A percentile compares a stretch with the other conserved stretches of the same genome.
phyloP scores from a whole-genome alignment of 2,113 vertebrate genomes.

The Labeo catla region DNA sequence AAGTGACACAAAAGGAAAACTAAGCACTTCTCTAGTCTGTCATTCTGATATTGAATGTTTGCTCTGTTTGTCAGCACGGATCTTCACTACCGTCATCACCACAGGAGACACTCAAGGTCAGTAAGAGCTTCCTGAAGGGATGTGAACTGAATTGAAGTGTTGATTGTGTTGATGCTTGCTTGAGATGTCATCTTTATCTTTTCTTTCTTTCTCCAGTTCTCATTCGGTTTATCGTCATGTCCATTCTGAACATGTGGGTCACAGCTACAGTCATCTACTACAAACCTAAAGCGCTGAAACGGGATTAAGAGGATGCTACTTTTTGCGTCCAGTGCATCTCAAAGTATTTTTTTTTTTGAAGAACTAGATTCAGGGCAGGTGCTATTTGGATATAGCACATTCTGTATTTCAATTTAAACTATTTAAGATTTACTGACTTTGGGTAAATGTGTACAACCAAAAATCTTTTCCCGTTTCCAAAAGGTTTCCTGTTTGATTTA shows the following conservation, averaged over 20 bases:
- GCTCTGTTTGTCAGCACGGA: constrained; percentile 82
- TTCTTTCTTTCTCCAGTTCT: constrained; percentile 78
- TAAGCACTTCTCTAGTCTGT: constrained; percentile 45
- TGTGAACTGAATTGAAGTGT: background rate
- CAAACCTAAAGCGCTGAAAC: constrained; percentile 76
- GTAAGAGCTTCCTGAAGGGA: constrained; percentile 47
- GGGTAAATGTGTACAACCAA: background rate
- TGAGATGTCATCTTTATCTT: background rate
- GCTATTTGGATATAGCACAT: background rate
- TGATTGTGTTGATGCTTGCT: background rate
- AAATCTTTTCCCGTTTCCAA: background rate
- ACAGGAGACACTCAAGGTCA: constrained; percentile 87
- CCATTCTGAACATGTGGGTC: constrained; percentile 89
- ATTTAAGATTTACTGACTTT: background rate
- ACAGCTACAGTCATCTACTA: constrained; percentile 83
- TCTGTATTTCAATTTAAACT: background rate
- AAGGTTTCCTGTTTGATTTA: background rate
- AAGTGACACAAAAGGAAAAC: constrained; percentile 62
- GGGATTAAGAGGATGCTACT: constrained; percentile 61
- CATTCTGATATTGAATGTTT: constrained; percentile 32
- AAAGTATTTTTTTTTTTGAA: background rate
- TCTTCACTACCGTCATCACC: constrained; percentile 89
- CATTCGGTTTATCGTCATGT: constrained; percentile 82
- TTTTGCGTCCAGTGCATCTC: background rate
- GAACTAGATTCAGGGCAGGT: background rate